Evolutionary conservation across 2,113 vertebrate genomes (phyloP).

Genomic region (Brienomyrus longianalis): DNA sequence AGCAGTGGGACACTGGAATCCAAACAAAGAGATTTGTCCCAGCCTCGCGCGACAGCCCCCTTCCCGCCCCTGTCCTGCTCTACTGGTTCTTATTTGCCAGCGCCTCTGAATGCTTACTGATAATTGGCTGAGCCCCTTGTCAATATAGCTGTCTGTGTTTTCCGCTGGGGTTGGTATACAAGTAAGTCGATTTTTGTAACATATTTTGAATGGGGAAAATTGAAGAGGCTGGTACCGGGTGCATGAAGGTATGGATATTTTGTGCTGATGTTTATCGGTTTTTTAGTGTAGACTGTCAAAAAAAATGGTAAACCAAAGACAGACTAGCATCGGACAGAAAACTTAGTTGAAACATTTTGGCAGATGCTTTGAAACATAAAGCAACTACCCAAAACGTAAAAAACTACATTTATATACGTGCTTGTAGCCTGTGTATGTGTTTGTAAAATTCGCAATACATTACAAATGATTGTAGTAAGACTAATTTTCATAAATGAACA

Average conservation of each 20-base stretch:
- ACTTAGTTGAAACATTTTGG: constrained; percentile 16
- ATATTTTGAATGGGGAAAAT: constrained; percentile 24
- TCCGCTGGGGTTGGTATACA: constrained; percentile 17
- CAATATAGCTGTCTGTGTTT: constrained; percentile 12
- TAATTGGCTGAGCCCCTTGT: constrained; percentile 7
- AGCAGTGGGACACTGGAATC: not conserved
- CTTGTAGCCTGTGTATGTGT: not conserved
- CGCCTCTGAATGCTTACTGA: not conserved
- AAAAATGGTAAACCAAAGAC: not conserved
- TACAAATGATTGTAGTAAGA: not conserved
- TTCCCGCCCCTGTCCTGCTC: not conserved
- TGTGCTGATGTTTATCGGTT: not conserved
- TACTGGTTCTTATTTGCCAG: not conserved
- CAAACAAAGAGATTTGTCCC: constrained; percentile 25
- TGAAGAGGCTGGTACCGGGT: constrained; percentile 13
- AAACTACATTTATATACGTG: not conserved
- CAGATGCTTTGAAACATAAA: not conserved
- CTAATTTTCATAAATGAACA: not conserved
- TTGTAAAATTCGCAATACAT: not conserved
- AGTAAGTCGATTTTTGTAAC: constrained; percentile 10
- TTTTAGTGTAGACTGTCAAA: not conserved
- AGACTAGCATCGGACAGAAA: not conserved
- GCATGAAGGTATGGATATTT: constrained; percentile 18
- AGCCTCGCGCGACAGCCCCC: constrained; percentile 18
- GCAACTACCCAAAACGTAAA: not conserved